These are phyloP conservation scores for Pantelozetes paolii DNA, from an alignment of 2,888 invertebrate genomes.

Conservation along the genomic window DNA sequence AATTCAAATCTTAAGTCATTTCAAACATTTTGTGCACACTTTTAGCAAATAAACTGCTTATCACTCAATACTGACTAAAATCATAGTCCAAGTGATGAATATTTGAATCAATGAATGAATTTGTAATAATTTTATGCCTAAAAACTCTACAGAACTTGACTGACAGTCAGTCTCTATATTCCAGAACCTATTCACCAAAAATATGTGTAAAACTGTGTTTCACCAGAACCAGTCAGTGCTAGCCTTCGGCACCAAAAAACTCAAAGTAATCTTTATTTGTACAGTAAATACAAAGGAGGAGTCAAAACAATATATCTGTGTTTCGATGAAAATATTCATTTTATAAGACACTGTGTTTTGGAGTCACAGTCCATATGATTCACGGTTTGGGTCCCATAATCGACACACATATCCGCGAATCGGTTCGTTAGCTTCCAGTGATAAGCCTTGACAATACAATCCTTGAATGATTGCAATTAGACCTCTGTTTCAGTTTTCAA, in stretches of 20 bases:
- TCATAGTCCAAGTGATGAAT: neutral
- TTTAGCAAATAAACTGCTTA: neutral
- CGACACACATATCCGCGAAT: slow-evolving; percentile 21
- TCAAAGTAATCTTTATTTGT: slow-evolving; percentile 26
- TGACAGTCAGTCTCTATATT: neutral
- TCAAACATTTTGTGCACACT: neutral
- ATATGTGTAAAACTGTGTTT: neutral
- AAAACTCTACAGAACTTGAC: slow-evolving; percentile 1
- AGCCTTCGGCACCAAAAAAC: slow-evolving; percentile 14
- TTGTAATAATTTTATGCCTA: neutral
- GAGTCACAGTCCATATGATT: slow-evolving; percentile 30
- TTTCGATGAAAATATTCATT: slow-evolving; percentile 7
- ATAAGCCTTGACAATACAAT: slow-evolving; percentile 15
- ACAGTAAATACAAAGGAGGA: slow-evolving; percentile 32
- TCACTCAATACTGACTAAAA: neutral
- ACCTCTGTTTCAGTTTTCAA: neutral
- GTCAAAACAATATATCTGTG: slow-evolving; percentile 20
- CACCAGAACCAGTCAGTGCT: slow-evolving; percentile 11
- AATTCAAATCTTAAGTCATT: neutral
- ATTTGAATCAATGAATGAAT: neutral
- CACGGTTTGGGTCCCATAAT: slow-evolving; percentile 17
- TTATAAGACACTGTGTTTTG: neutral
- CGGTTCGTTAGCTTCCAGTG: neutral
- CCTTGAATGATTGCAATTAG: neutral
- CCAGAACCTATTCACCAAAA: neutral